Conservation (phyloP, 2,888 invertebrate genomes). For the Oligia strigilis region DNA sequence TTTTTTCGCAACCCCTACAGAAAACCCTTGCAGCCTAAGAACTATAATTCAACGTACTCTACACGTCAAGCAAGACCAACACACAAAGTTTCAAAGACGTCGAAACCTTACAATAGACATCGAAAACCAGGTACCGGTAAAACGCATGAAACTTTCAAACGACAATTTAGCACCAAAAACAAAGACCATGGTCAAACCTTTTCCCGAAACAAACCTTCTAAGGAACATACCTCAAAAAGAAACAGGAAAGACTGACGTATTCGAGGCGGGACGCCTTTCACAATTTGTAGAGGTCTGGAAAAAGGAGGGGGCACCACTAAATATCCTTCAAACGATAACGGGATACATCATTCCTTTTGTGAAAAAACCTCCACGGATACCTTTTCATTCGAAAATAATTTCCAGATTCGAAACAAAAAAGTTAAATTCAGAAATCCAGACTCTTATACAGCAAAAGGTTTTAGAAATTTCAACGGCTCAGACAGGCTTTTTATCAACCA, state of each 20-base stretch:
- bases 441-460: neutral
- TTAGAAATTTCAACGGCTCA: neutral
- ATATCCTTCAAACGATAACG: neutral
- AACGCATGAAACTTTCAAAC: slow-evolving; percentile 4
- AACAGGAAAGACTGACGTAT: neutral
- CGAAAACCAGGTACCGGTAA: neutral
- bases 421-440: neutral
- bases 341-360: slow-evolving; percentile 6
- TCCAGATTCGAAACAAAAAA: slow-evolving; percentile 2
- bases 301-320: slow-evolving; percentile 6
- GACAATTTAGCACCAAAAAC: neutral
- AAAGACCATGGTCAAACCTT: slow-evolving; percentile 4
- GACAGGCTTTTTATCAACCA: slow-evolving; percentile 1
- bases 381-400: neutral
- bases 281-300: neutral
- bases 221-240: neutral
- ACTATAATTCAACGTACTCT: neutral
- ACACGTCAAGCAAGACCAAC: slow-evolving; percentile 1
- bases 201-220: neutral
- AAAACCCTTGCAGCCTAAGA: neutral
- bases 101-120: neutral
- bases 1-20: slow-evolving; percentile 1
- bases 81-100: slow-evolving; percentile 3
- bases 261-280: neutral
- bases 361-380: neutral